Conservation (phyloP, 1,140 invertebrate genomes). For the Wasmannia auropunctata region DNA sequence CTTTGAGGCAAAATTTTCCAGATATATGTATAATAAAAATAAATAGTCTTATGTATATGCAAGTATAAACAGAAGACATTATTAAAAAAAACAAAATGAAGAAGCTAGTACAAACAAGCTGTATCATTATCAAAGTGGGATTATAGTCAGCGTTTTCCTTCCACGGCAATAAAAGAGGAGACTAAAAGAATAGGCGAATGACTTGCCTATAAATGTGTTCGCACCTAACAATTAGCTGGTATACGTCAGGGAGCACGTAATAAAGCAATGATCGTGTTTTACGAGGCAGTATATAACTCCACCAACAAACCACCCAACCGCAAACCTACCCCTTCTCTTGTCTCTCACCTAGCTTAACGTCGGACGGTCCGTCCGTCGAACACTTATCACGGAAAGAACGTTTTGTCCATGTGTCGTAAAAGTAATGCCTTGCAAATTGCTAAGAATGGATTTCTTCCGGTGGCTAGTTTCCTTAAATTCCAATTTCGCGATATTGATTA, state of each 20-base stretch:
- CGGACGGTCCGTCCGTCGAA: slow-evolving; percentile 63
- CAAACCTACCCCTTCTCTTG: slow-evolving; percentile 64
- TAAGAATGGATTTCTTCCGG: slow-evolving; percentile 46
- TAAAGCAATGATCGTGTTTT: slow-evolving; percentile 84
- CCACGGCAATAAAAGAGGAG: slow-evolving; percentile 36
- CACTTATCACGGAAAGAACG: slow-evolving; percentile 77
- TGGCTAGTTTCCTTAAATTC: slow-evolving; percentile 22
- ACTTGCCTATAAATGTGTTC: slow-evolving; percentile 81
- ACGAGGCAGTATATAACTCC: slow-evolving; percentile 81
- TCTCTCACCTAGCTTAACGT: slow-evolving; percentile 61
- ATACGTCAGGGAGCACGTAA: slow-evolving; percentile 79
- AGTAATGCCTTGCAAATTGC: slow-evolving; percentile 78
- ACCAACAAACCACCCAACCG: slow-evolving; percentile 70
- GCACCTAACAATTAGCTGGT: slow-evolving; percentile 82
- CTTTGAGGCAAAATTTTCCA: not conserved
- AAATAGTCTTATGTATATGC: not conserved
- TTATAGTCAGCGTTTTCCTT: slow-evolving; percentile 36
- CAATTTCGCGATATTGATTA: not conserved
- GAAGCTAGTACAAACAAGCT: slow-evolving; percentile 3
- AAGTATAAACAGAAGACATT: not conserved
- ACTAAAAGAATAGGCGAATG: slow-evolving; percentile 50
- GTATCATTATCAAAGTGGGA: slow-evolving; percentile 30
- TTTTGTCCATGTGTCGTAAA: slow-evolving; percentile 75
- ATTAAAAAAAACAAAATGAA: not conserved
- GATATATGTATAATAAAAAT: not conserved